phyloP scores from a whole-genome alignment of 1,140 invertebrate species.

The Diachasma alloeum region DNA sequence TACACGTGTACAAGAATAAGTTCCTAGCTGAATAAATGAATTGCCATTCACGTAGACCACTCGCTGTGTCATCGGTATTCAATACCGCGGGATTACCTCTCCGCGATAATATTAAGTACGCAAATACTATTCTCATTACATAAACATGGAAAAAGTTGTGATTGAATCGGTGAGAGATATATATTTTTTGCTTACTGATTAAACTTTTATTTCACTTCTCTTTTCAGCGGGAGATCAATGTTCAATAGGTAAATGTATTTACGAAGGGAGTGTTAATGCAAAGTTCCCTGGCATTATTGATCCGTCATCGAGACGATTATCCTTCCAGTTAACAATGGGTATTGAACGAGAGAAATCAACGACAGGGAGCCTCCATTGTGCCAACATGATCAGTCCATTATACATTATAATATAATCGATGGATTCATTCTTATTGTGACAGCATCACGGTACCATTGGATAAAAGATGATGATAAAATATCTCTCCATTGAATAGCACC shows the following conservation, averaged over 20 bases:
- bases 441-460: too few relatives aligned
- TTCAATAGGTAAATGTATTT: neutral
- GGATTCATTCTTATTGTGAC: neutral
- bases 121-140: slow-evolving; percentile 27
- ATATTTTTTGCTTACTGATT: neutral
- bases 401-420: neutral
- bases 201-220: neutral
- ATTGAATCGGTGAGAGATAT: slow-evolving; percentile 2
- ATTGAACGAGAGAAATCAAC: neutral
- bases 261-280: neutral
- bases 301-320: neutral
- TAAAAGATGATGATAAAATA: too few relatives aligned
- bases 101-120: neutral
- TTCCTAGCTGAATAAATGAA: too few relatives aligned
- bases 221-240: too few relatives aligned
- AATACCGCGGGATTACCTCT: neutral
- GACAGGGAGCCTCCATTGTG: neutral
- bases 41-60: too few relatives aligned
- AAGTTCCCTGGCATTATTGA: neutral
- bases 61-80: neutral
- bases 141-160: slow-evolving; percentile 40
- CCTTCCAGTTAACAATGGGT: neutral
- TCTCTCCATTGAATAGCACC: too few relatives aligned
- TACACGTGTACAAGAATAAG: too few relatives aligned
- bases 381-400: neutral